Base-by-base conservation (phyloP, 2,888 invertebrate species). In the Eupelmus urozonus region DNA sequence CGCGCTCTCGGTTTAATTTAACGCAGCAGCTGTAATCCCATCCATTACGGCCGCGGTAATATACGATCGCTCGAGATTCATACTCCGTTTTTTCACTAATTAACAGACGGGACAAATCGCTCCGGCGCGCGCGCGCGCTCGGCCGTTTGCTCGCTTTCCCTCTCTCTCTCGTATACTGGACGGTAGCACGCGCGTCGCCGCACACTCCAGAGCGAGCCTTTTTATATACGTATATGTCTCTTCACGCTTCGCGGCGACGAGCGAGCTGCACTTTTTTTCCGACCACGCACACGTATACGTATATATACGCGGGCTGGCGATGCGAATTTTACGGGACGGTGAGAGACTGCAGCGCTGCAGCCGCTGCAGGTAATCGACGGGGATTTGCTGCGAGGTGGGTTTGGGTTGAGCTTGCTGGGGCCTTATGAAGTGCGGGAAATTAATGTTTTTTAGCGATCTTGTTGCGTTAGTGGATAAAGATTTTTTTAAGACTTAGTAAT, bases 61-160 rank as follows among this genome's bases (percentile, higher is more conserved):
- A 89, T 90, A 89, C 89, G 89, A 90, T 89, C 89, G 89, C 89
- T 89, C 89, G 89, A 89, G 89, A 89, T 89, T 90, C 89, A 89
- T 89, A 89, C 89, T 89, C 89, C 88, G 88, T 89, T 90, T 89
- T 90, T 89, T 89, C 89, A 89, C 89, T 90, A 90, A 90, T 90
- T 90, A 89, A 90, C 89, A 90, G 89, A 89, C 89, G 89, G 89
- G 89, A 90, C 89, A 90, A 90, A 90, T 90, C 89, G 89, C 89
- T 90, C 88, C 83, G 82, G 82, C 88, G 76, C n/a, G n/a, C 20
- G 2, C 34, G 20, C 11, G 42, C 66, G 1, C 29, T 16, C 45
- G 18, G 11, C 18, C 53, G 9, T 63, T 34, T 25, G 9, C 59
- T 40, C 40, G 29, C 63, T 73, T n/a, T 65, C 20, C 20, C 51